phyloP scores from a whole-genome alignment of 2,113 vertebrate species.

The human (Homo sapiens) region GRCh38 chr4:40122501-40123000 shows the following conservation, averaged over 20 bases:
- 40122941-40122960: background rate
- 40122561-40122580: slow-evolving; percentile 3
- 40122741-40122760: background rate
- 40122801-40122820: slow-evolving; percentile 42
- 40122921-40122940: background rate
- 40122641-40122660: slow-evolving; percentile 23
- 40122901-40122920: slow-evolving; percentile 22
- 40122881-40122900: background rate
- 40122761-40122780: background rate
- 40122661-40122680: background rate
- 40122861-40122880: slow-evolving; percentile 11
- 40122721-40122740: slow-evolving; percentile 15
- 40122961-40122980: background rate
- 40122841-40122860: background rate
- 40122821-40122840: slow-evolving; percentile 1
- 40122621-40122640: slow-evolving; percentile 4
- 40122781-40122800: background rate
- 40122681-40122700: slow-evolving; percentile 14
- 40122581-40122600: slow-evolving; percentile 41
- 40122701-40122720: background rate
- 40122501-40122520: too few relatives aligned
- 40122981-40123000: slow-evolving; percentile 2
- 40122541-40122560: background rate
- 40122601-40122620: background rate
- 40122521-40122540: too few relatives aligned